These are phyloP conservation scores for Palaemon carinicauda DNA, from an alignment of 1,140 invertebrate genomes.

Conservation along the genomic window DNA sequence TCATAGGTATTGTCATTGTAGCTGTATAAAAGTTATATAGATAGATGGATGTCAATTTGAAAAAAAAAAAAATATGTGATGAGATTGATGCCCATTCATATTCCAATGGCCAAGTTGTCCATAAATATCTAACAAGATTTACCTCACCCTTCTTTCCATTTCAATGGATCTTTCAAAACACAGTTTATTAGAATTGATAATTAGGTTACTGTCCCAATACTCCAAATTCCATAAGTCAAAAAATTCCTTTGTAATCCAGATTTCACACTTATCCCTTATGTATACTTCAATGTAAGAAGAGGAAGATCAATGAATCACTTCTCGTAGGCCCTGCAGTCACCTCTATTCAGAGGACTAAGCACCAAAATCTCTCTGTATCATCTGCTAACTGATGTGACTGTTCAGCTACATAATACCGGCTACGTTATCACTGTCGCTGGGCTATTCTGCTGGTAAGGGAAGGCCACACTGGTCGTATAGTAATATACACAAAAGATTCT, in stretches of 20 bases:
- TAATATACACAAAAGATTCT: conserved; percentile 44
- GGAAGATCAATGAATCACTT: neutral
- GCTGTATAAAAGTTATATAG: too few species aligned
- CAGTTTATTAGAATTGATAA: too few species aligned
- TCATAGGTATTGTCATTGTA: too few species aligned
- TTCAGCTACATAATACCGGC: conserved; percentile 51
- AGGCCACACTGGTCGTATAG: conserved; percentile 46
- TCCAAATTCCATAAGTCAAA: conserved; percentile 35
- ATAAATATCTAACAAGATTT: too few species aligned
- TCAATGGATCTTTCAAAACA: too few species aligned
- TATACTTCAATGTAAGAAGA: too few species aligned
- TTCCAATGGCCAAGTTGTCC: too few species aligned
- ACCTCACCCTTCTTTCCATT: too few species aligned
- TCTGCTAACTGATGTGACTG: conserved; percentile 55
- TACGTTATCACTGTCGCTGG: conserved; percentile 51
- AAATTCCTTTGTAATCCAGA: neutral
- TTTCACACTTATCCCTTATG: too few species aligned
- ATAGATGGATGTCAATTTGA: too few species aligned
- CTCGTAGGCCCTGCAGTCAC: conserved; percentile 17
- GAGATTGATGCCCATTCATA: too few species aligned
- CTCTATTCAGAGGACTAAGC: conserved; percentile 50
- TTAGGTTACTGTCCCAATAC: neutral
- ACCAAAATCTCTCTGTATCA: conserved; percentile 33
- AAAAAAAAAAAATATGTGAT: too few species aligned
- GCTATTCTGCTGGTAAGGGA: conserved; percentile 40